Percentiles rank a stretch among this genome's conserved stretches.
Conservation (phyloP, 2,113 vertebrate species). For the Anas platyrhynchos region DNA sequence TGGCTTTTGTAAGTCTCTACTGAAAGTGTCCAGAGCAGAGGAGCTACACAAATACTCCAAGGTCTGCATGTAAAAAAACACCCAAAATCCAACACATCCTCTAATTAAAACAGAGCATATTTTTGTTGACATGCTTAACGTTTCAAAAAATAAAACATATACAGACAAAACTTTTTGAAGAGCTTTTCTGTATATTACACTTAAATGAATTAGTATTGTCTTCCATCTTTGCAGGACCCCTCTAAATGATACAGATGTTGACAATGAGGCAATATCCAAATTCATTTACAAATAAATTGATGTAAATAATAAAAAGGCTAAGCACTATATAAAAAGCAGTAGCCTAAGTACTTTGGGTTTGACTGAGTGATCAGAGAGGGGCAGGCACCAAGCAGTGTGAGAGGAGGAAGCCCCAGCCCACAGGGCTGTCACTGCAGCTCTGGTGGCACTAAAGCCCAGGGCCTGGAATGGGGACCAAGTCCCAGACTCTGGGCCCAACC, state of each 20-base stretch:
- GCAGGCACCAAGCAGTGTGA: background rate
- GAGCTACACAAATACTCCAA: background rate
- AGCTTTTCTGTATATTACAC: background rate
- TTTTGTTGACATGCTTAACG: background rate
- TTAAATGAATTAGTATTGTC: background rate
- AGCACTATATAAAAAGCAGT: background rate
- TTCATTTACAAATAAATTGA: background rate
- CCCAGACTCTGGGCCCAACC: background rate
- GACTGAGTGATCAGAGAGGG: rapidly evolving
- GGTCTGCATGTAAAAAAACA: background rate
- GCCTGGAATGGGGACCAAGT: background rate
- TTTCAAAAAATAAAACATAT: background rate
- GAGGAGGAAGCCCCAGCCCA: background rate
- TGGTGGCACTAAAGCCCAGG: background rate
- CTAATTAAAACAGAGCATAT: background rate
- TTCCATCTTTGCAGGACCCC: background rate
- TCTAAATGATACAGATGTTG: background rate
- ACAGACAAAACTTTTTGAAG: background rate
- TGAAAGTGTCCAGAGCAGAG: background rate
- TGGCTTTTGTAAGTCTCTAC: background rate
- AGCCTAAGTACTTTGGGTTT: background rate
- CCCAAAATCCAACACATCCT: background rate
- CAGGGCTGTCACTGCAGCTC: background rate
- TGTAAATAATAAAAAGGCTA: background rate
- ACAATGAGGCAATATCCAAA: background rate